phyloP scores from a whole-genome alignment of 2,888 invertebrate species.

The Maniola hyperantus region DNA sequence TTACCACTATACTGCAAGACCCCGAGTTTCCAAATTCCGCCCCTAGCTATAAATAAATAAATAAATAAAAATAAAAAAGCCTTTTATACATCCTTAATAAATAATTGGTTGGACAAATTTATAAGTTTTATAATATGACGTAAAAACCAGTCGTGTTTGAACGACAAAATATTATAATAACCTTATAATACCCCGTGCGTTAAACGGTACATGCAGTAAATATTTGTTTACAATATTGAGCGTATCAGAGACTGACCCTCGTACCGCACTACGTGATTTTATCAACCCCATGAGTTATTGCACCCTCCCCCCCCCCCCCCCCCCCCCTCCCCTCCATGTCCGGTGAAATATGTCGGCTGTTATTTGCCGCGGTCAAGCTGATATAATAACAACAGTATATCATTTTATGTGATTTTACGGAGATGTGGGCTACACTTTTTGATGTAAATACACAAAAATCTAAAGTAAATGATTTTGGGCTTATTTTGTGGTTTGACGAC shows the following conservation, averaged over 20 bases:
- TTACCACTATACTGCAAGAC: too few relatives aligned
- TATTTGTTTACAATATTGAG: slow-evolving; percentile 8
- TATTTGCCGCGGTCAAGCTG: background rate
- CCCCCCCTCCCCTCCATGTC: background rate
- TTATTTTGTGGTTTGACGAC: too few relatives aligned
- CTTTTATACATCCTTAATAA: too few relatives aligned
- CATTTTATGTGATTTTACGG: background rate
- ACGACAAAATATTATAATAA: background rate
- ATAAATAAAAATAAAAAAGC: too few relatives aligned
- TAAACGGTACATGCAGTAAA: background rate
- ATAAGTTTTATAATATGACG: too few relatives aligned
- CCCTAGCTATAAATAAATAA: too few relatives aligned
- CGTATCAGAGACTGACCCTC: background rate
- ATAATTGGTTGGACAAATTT: too few relatives aligned
- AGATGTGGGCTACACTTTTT: too few relatives aligned
- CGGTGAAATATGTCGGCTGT: slow-evolving; percentile 1
- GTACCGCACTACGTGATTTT: background rate
- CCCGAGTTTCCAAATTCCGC: too few relatives aligned
- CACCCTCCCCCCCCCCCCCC: background rate
- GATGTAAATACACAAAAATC: too few relatives aligned
- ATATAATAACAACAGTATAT: slow-evolving; percentile 3
- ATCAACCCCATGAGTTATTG: background rate
- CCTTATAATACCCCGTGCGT: background rate
- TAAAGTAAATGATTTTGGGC: too few relatives aligned
- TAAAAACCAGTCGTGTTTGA: background rate